phyloP scores from a whole-genome alignment of 2,797 vertebrate genomes.

The Enteromius anoplus region DNA sequence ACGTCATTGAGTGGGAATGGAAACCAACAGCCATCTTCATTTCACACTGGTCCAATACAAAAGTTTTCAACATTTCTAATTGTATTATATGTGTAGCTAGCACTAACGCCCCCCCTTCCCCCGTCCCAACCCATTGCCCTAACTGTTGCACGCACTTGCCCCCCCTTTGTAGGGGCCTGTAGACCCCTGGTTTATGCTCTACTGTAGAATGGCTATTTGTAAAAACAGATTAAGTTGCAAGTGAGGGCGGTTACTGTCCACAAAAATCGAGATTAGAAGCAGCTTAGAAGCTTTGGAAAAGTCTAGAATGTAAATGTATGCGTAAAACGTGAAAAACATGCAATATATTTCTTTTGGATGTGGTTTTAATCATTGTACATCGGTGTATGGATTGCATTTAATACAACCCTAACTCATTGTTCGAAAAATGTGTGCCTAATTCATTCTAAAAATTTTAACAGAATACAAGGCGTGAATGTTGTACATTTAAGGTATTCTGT shows the following conservation, averaged over 20 bases:
- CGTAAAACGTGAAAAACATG: slow-evolving; percentile 38
- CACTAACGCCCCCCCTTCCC: slow-evolving; percentile 64
- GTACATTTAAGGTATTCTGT: slow-evolving; percentile 82
- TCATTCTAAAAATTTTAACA: slow-evolving; percentile 77
- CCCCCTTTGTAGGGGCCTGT: slow-evolving; percentile 35
- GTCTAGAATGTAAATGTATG: slow-evolving; percentile 52
- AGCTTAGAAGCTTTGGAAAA: slow-evolving; percentile 55
- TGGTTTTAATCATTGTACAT: slow-evolving; percentile 53
- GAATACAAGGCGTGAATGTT: slow-evolving; percentile 69
- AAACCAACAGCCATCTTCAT: background rate
- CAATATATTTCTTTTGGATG: slow-evolving; percentile 54
- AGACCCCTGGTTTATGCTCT: slow-evolving; percentile 54
- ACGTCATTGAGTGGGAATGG: background rate
- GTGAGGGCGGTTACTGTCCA: slow-evolving; percentile 52
- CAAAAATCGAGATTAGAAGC: slow-evolving; percentile 56
- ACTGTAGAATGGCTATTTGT: slow-evolving; percentile 60
- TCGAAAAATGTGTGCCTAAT: slow-evolving; percentile 75
- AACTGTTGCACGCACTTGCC: slow-evolving; percentile 29
- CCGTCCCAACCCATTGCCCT: slow-evolving; percentile 32
- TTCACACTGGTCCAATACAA: slow-evolving; percentile 49
- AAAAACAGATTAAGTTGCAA: slow-evolving; percentile 50
- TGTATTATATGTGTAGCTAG: slow-evolving; percentile 76
- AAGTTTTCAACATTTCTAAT: slow-evolving; percentile 66
- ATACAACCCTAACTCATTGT: slow-evolving; percentile 65
- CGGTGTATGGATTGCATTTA: slow-evolving; percentile 58